Percentiles rank a stretch among this genome's conserved stretches.
phyloP scores from a whole-genome alignment of 2,888 invertebrate genomes.

The Psylliodes chrysocephalus region DNA sequence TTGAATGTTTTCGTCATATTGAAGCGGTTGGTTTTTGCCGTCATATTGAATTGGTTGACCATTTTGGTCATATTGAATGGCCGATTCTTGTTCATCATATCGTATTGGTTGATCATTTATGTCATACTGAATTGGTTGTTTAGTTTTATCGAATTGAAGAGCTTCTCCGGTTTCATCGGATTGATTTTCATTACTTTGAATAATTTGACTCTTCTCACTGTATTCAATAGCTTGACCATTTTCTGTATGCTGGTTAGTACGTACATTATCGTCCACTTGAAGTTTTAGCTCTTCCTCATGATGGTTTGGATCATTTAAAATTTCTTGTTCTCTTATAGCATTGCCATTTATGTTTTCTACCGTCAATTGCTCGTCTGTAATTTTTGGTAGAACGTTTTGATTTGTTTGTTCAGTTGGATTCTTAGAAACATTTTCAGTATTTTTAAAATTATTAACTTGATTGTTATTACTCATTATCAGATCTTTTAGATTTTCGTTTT shows the following conservation, averaged over 20 bases:
- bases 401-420: too few relatives aligned
- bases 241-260: slow-evolving; percentile 34
- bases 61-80: slow-evolving; percentile 25
- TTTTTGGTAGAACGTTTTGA: too few relatives aligned
- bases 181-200: slow-evolving; percentile 42
- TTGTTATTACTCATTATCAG: not conserved
- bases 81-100: slow-evolving; percentile 47
- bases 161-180: slow-evolving; percentile 46
- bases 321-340: too few relatives aligned
- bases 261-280: slow-evolving; percentile 45
- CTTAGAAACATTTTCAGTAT: too few relatives aligned
- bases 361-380: too few relatives aligned
- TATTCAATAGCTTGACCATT: slow-evolving; percentile 33
- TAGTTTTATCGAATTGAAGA: slow-evolving; percentile 43
- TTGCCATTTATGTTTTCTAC: too few relatives aligned
- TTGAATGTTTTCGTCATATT: slow-evolving; percentile 43
- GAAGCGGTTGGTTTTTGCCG: slow-evolving; percentile 44
- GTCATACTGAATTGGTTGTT: slow-evolving; percentile 39
- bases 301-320: too few relatives aligned
- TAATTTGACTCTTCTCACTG: slow-evolving; percentile 45
- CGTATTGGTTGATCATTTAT: slow-evolving; percentile 21
- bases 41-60: slow-evolving; percentile 38
- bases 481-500: not conserved
- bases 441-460: not conserved
- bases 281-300: too few relatives aligned